These are phyloP conservation scores for Symphodus melops DNA, from an alignment of 2,113 vertebrate genomes.

Conservation along the genomic window DNA sequence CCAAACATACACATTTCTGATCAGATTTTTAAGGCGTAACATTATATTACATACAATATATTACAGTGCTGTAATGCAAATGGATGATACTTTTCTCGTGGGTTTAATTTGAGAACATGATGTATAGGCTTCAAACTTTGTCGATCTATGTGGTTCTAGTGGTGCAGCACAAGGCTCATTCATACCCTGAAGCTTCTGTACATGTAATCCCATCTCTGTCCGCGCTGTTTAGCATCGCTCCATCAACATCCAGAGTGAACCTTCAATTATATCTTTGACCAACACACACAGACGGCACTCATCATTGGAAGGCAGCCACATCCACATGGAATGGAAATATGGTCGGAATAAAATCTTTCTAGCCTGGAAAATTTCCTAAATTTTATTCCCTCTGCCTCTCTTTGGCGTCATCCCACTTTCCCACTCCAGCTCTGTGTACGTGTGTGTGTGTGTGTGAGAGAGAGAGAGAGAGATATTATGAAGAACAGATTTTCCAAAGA, in stretches of 20 bases:
- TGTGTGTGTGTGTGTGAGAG: background rate
- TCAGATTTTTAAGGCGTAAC: background rate
- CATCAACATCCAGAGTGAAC: conserved; percentile 54
- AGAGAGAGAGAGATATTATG: too few species aligned
- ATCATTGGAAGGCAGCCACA: conserved; percentile 72
- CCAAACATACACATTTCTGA: background rate
- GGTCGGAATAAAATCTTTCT: conserved; percentile 90
- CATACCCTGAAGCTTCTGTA: conserved; percentile 55
- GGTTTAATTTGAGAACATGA: background rate
- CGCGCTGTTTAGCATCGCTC: conserved; percentile 38
- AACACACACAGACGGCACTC: conserved; percentile 45
- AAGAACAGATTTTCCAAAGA: conserved; percentile 98
- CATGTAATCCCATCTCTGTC: conserved; percentile 52
- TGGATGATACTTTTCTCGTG: conserved; percentile 4
- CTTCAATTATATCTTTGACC: conserved; percentile 64
- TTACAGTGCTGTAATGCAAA: background rate
- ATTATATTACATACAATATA: conserved; percentile 5
- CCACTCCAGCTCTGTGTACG: conserved; percentile 67
- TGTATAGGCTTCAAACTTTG: conserved; percentile 13
- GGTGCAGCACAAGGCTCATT: conserved; percentile 37
- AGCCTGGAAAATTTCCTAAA: conserved; percentile 85
- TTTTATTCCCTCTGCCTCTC: conserved; percentile 69
- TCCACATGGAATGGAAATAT: conserved; percentile 92
- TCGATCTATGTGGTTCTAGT: conserved; percentile 20
- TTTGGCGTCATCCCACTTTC: conserved; percentile 62